Percentiles rank a stretch among this genome's conserved stretches.
These are phyloP conservation scores for Xiphorhynchus erythropygius DNA, from an alignment of 2,797 vertebrate species.

Conservation along the genomic window DNA sequence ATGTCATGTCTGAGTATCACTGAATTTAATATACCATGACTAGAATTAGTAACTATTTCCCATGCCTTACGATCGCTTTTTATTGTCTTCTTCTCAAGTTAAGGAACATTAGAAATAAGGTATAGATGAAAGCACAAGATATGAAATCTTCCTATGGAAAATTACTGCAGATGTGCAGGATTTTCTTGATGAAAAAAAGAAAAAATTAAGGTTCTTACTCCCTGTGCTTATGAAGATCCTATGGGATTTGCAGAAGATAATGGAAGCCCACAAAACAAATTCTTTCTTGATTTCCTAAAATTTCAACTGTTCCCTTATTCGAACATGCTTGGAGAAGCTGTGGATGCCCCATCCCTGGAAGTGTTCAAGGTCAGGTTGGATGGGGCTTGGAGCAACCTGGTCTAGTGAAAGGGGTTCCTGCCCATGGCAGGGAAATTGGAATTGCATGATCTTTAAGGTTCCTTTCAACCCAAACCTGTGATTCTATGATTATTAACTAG, in stretches of 20 bases:
- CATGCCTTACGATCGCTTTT: not conserved
- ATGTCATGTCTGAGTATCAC: not conserved
- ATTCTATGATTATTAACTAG: not conserved
- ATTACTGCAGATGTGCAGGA: not conserved
- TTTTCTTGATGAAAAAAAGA: not conserved
- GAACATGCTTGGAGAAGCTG: not conserved
- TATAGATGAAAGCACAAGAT: not conserved
- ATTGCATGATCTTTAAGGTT: not conserved
- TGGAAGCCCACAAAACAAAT: not conserved
- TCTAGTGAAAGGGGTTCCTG: not conserved
- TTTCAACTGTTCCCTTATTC: not conserved
- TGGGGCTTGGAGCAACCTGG: not conserved
- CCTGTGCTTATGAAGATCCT: not conserved
- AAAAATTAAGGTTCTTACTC: not conserved
- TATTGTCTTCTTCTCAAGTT: not conserved
- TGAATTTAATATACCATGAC: slow-evolving; percentile 32
- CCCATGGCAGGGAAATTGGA: not conserved
- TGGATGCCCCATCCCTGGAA: not conserved
- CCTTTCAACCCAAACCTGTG: not conserved
- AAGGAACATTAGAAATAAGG: not conserved
- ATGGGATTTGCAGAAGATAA: not conserved
- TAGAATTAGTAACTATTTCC: slow-evolving; percentile 17
- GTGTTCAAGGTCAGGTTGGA: not conserved
- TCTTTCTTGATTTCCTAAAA: not conserved
- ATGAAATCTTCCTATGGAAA: not conserved